Conservation (phyloP, 2,888 invertebrate genomes). For the Diaperis boleti region DNA sequence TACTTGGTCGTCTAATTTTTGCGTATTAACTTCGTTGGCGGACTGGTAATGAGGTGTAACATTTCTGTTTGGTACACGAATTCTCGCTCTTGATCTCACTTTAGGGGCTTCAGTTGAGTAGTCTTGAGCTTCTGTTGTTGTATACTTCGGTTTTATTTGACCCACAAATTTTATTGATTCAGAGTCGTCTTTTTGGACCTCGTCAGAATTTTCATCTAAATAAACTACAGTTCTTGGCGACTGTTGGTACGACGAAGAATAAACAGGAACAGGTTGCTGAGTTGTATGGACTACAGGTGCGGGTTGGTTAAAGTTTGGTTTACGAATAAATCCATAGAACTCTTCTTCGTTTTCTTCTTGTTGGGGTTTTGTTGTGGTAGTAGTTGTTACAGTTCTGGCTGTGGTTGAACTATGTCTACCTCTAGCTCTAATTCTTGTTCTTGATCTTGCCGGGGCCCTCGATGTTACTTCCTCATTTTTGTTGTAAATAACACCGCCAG, state of each 20-base stretch:
- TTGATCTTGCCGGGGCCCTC: constrained; percentile 44
- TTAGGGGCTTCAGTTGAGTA: constrained; percentile 47
- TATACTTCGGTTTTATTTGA: constrained; percentile 61
- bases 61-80: constrained; percentile 46
- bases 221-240: constrained; percentile 22
- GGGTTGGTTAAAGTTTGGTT: constrained; percentile 63
- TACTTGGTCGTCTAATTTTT: constrained; percentile 45
- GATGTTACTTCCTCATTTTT: constrained; percentile 48
- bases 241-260: constrained; percentile 38
- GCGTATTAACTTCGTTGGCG: constrained; percentile 42
- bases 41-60: constrained; percentile 31
- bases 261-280: constrained; percentile 41
- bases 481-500: constrained; percentile 47
- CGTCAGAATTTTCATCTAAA: constrained; percentile 8
- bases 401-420: constrained; percentile 47
- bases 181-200: constrained; percentile 6
- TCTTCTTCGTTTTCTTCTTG: constrained; percentile 60
- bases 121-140: constrained; percentile 35
- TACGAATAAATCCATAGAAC: constrained; percentile 68
- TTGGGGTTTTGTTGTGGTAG: constrained; percentile 45
- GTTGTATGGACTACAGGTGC: constrained; percentile 31
- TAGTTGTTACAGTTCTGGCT: constrained; percentile 42
- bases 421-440: constrained; percentile 53
- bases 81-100: constrained; percentile 49
- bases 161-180: constrained; percentile 58